Base-by-base conservation (phyloP, 2,797 vertebrate genomes). In the Lagodon rhomboides region DNA sequence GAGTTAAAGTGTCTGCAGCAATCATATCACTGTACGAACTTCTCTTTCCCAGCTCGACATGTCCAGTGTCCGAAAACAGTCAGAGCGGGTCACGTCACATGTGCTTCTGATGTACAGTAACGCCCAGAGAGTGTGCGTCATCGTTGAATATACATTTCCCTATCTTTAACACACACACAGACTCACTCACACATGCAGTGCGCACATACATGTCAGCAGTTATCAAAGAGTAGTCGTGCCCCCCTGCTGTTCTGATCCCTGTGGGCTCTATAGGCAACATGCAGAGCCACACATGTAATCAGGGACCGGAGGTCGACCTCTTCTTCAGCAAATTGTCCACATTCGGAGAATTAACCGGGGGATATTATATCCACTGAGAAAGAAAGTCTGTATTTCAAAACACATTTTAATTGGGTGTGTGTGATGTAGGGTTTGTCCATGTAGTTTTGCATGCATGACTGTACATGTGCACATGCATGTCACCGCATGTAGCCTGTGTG, bases 201-300 rank as follows among this genome's bases (percentile, higher is more conserved):
- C 30, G 55, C 73, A 75, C 41, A 27, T 7, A 30, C 34, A 30
- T 25, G 58, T 58, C 53, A 38, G 56, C 58, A 44, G 55, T 60
- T 17, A 75, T 77, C 53, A 78, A 62, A 78, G 27, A 44, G 50
- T 78, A 23, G 16, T 64, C 38, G 4, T 65, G 23, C 66, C 51
- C 47, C 23, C 5, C 51, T 70, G 74, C 59, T 73, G 50, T 55
- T 72, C 34, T 77, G 20, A 83, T 70, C 68, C 56, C 70, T 43
- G 22, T 23, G 23, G 51, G 53, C 75, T 70, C 20, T 56, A 27
- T 27, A 49, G 79, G 64, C 63, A 46, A 7, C 77, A 64, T 44
- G 55, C 77, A 72, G 80, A 44, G 75, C 46, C 62, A 68, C 59
- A 63, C 62, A 67, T 70, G 68, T 61, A 70, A 75, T 77, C 59